Evolutionary conservation across 2,888 invertebrate genomes (phyloP), one percentile per base, ranked within the genome.

Genomic region (Spialia ferax): DNA sequence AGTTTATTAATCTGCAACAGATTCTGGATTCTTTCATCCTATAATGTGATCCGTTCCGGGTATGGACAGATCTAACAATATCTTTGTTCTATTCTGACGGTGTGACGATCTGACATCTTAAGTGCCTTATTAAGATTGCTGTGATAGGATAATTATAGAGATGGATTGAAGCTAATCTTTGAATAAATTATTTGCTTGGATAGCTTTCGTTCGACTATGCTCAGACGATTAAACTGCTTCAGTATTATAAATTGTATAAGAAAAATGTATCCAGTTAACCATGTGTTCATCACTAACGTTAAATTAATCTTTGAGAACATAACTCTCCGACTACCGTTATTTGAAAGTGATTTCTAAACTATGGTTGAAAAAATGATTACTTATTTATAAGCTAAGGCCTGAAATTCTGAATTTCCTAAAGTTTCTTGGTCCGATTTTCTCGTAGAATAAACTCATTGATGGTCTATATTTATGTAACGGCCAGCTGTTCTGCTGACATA

Each of bases 401-500:
- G n/a, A n/a, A n/a, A n/a, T n/a, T n/a, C n/a, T n/a, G n/a, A n/a
- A n/a, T n/a, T n/a, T n/a, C n/a, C n/a, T n/a, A n/a, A n/a, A n/a
- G n/a, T n/a, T n/a, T n/a, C n/a, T n/a, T n/a, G n/a, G n/a, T n/a
- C n/a, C n/a, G n/a, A n/a, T n/a, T 52, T 59, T 48, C 15, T 5
- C 13, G 13, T 26, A 59, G 38, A 20, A 18, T 26, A 26, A 59
- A 20, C 22, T 66, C 65, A 66, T 66, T 66, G 52, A 66, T 45
- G 66, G 26, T 52, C 52, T 42, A 54, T 20, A 65, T 66, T 66
- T 59, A 29, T 29, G 45, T 57, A 56, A 56, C 56, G 26, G 10
- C 29, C 66, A 65, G 50, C 59, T 66, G 66, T 20, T 23, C 50
- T 65, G 29, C 60, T 66, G 66, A 66, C 66, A 66, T 60, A 65